phyloP scores from a whole-genome alignment of 2,888 invertebrate species.

The Mayetiola destructor region DNA sequence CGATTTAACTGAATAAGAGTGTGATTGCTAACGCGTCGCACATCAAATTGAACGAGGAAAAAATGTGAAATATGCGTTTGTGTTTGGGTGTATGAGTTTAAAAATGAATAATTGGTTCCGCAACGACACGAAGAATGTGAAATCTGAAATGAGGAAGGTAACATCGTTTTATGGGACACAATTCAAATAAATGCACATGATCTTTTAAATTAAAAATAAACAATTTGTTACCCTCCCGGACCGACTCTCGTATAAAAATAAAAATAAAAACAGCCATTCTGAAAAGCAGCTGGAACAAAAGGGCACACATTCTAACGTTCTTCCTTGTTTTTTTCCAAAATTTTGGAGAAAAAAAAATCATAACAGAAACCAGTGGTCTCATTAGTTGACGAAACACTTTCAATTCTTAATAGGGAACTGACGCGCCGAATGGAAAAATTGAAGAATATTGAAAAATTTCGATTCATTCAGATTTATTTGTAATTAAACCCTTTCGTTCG shows the following conservation, averaged over 20 bases:
- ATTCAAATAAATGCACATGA: constrained; percentile 4
- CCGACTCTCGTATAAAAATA: neutral
- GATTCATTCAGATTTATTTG: no score
- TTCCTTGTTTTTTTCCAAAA: neutral
- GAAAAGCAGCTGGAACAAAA: constrained; percentile 1
- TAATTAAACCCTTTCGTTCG: no score
- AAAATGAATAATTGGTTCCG: neutral
- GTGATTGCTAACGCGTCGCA: neutral
- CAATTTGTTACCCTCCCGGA: neutral
- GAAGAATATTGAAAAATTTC: neutral
- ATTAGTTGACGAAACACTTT: no score
- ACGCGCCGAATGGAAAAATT: neutral
- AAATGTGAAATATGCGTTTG: neutral
- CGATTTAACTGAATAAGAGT: neutral
- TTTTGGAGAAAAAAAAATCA: constrained; percentile 1
- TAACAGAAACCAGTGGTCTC: neutral
- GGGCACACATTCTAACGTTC: neutral
- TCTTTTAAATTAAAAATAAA: constrained; percentile 13
- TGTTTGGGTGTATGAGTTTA: neutral
- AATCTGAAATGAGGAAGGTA: no score
- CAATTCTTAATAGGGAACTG: no score
- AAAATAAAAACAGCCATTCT: no score
- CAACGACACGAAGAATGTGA: no score
- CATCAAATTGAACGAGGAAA: neutral
- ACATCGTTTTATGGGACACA: no score